These are phyloP conservation scores for Gastrophysa polygoni DNA, from an alignment of 2,888 invertebrate genomes.

Conservation along the genomic window DNA sequence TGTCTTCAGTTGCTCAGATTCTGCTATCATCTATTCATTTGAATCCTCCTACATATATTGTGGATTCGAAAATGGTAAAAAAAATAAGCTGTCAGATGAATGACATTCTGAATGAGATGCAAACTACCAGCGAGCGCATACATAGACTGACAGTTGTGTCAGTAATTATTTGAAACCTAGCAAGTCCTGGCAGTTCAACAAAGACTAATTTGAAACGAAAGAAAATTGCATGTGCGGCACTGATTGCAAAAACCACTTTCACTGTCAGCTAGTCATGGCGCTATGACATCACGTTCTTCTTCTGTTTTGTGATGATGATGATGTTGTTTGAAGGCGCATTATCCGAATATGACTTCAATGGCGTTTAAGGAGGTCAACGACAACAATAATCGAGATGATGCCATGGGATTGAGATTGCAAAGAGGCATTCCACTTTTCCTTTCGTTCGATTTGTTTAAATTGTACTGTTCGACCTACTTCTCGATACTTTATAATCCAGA, in stretches of 20 bases:
- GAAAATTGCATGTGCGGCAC: background rate
- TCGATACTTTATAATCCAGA: too few relatives aligned
- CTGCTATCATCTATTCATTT: too few relatives aligned
- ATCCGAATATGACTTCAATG: background rate
- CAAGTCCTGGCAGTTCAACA: too few relatives aligned
- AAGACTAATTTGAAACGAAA: too few relatives aligned
- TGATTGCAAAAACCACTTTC: conserved; percentile 27
- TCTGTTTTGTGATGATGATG: background rate
- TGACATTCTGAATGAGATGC: too few relatives aligned
- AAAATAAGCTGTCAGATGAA: too few relatives aligned
- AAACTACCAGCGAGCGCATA: too few relatives aligned
- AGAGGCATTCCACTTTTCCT: background rate
- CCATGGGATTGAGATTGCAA: background rate
- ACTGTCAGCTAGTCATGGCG: conserved; percentile 15
- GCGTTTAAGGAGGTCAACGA: background rate
- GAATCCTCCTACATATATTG: too few relatives aligned
- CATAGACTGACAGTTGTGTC: too few relatives aligned
- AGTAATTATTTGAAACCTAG: too few relatives aligned
- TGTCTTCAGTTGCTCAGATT: too few relatives aligned
- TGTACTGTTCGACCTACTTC: background rate
- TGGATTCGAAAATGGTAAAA: too few relatives aligned
- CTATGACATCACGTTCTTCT: conserved; percentile 20
- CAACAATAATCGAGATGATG: background rate
- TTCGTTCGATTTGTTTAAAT: background rate
- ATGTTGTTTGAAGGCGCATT: background rate